Base-by-base conservation (phyloP, 2,113 vertebrate genomes). In the Asarcornis scutulata region DNA sequence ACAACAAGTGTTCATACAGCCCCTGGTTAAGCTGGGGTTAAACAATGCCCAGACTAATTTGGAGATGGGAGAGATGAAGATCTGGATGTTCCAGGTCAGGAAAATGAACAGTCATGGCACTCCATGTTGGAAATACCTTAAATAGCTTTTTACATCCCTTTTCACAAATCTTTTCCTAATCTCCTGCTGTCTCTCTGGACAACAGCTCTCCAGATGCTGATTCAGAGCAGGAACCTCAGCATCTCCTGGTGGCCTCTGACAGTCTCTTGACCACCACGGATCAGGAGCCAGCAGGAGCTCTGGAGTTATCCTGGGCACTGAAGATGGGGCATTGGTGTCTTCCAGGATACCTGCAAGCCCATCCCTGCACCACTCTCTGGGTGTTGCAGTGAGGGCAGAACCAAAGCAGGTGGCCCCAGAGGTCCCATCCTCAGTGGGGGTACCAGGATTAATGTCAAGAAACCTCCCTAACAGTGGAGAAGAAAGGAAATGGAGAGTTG, bases 361-460 rank as follows among this genome's bases (percentile, higher is more conserved):
- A 1, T 42, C 7, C 8, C 11, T 9, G 4, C 36, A 14, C 18
- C n/a, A 34, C 26, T 18, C 22, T 4, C 42, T 0, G 5, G 50
- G 5, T 22, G 46, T 9, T 13, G 32, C 52, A 20, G 6, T 2
- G 2, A 11, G 5, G 25, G 9, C 42, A 59, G 11, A 60, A 38
- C 36, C n/a, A 7, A n/a, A 17, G 34, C 1, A 0, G 9, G 34
- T 13, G 34, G 34, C n/a, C 42, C 40, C 8, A 3, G 32, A 72
- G 72, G 27, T 58, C 71, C 0, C 0, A 5, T 73, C 53, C 27
- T 40, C 18, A 44, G 34, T 6, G 44, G 58, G 17, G 31, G 53
- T 3, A 32, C 17, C 25, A 20, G 46, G 22, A 46, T 36, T 36
- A 36, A 36, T 40, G 46, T 27, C 0, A 1, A 66, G 38, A 55